Conservation (phyloP, 1,140 invertebrate species). For the Pararge aegeria region DNA sequence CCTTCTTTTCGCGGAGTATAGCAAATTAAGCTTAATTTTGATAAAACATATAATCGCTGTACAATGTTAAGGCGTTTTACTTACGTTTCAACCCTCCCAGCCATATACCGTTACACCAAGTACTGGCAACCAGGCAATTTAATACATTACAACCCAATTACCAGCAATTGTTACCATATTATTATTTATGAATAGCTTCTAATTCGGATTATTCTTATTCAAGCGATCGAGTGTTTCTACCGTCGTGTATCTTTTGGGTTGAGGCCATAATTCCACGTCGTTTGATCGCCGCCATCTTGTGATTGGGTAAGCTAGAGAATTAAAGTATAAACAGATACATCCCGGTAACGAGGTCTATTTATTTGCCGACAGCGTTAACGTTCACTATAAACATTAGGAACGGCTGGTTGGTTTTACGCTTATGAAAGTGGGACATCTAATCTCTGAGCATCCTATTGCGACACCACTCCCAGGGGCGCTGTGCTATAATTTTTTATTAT, state of each 20-base stretch:
- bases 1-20: no score
- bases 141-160: no score
- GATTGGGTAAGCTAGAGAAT: background rate
- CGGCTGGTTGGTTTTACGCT: slow-evolving; percentile 29
- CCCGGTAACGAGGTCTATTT: slow-evolving; percentile 25
- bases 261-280: background rate
- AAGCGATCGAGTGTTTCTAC: background rate
- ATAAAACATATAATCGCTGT: no score
- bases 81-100: no score
- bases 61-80: no score
- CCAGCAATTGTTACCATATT: background rate
- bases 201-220: background rate
- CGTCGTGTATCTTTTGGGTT: background rate
- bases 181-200: background rate
- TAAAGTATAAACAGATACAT: slow-evolving; percentile 1
- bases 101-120: no score
- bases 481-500: background rate
- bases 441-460: slow-evolving; percentile 35
- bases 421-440: slow-evolving; percentile 33
- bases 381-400: slow-evolving; percentile 26
- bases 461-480: slow-evolving; percentile 25
- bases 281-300: no score
- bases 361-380: slow-evolving; percentile 14
- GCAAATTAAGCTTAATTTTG: no score
- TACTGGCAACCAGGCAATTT: no score